A percentile compares a stretch with the other conserved stretches of the same genome.
These are phyloP conservation scores for Tyria jacobaeae DNA, from an alignment of 2,888 invertebrate genomes.

Conservation along the genomic window DNA sequence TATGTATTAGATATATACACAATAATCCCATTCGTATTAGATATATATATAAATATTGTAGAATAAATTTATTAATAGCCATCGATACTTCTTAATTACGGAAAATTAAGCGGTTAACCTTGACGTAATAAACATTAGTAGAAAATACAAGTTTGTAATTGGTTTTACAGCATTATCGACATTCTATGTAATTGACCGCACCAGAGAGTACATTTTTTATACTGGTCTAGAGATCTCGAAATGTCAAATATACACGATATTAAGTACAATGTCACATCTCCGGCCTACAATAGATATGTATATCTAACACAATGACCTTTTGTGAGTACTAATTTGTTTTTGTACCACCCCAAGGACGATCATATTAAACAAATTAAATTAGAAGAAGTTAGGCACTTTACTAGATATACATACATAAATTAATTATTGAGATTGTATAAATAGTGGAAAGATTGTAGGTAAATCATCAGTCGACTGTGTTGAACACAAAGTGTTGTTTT, in stretches of 20 bases:
- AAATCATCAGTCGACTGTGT: constrained; percentile 67
- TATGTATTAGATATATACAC: no score
- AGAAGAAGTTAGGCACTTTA: constrained; percentile 8
- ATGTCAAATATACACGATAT: constrained; percentile 58
- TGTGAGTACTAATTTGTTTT: constrained; percentile 1
- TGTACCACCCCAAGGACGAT: constrained; percentile 3
- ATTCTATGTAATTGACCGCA: constrained; percentile 33
- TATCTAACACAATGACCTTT: not conserved
- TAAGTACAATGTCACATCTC: constrained; percentile 34
- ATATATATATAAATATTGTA: constrained; percentile 20
- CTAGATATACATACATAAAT: constrained; percentile 50
- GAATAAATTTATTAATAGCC: constrained; percentile 17
- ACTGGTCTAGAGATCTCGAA: constrained; percentile 51
- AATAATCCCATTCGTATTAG: not conserved
- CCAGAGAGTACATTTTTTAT: no score
- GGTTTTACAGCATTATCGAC: constrained; percentile 43
- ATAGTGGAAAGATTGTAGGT: constrained; percentile 60
- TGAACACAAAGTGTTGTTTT: constrained; percentile 71
- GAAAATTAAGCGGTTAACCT: constrained; percentile 58
- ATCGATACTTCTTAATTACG: constrained; percentile 50
- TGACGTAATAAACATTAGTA: constrained; percentile 50
- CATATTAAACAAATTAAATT: constrained; percentile 45
- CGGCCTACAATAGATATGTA: constrained; percentile 36
- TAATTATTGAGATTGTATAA: constrained; percentile 72
- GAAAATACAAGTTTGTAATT: constrained; percentile 48